These are phyloP conservation scores for Hydropsyche tenuis DNA, from an alignment of 1,140 invertebrate species.

Conservation along the genomic window DNA sequence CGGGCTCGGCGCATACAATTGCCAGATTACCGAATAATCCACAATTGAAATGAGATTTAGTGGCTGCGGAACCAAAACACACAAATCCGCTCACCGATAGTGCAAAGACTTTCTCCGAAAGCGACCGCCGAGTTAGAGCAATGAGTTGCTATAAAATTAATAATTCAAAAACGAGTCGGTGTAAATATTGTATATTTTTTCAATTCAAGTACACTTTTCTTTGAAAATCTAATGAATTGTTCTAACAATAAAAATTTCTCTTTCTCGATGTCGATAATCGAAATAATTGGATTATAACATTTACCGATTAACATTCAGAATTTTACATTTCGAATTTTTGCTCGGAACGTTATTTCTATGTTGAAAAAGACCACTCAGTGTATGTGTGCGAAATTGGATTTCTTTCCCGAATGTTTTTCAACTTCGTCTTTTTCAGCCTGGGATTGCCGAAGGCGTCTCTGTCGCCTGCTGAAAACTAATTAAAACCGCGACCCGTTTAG, in stretches of 20 bases:
- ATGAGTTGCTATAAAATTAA: no score
- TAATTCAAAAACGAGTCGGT: no score
- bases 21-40: constrained; percentile 48
- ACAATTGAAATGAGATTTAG: constrained; percentile 47
- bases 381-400: neutral
- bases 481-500: constrained; percentile 39
- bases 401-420: constrained; percentile 3
- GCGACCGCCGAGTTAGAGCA: neutral
- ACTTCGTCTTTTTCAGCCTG: constrained; percentile 23
- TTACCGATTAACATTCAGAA: no score
- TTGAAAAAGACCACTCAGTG: no score
- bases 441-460: constrained; percentile 2
- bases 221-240: no score
- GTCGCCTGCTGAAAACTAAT: constrained; percentile 34
- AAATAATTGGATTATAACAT: no score
- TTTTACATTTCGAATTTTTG: no score
- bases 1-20: constrained; percentile 35
- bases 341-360: no score
- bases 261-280: no score
- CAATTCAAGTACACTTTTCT: no score
- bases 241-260: no score
- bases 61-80: constrained; percentile 8
- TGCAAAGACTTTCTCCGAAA: neutral
- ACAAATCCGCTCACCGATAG: neutral
- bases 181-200: no score